These are phyloP conservation scores for Acronicta psi DNA, from an alignment of 2,888 invertebrate species.

Conservation along the genomic window DNA sequence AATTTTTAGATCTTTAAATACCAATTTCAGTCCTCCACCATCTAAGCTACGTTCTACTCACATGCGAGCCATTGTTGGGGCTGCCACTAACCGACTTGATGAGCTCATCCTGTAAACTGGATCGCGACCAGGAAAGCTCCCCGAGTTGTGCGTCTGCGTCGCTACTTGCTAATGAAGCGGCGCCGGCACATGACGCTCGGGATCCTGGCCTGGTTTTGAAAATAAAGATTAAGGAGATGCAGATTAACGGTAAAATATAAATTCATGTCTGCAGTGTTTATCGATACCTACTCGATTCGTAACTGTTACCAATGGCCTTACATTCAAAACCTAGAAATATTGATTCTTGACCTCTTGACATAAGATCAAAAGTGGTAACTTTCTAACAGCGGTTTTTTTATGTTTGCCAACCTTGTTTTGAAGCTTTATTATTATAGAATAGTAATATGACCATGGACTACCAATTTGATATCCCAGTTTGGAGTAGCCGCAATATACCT, in stretches of 20 bases:
- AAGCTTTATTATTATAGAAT: background rate
- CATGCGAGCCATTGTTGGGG: constrained; percentile 81
- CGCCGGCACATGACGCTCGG: constrained; percentile 90
- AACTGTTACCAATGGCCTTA: constrained; percentile 14
- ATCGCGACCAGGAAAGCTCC: constrained; percentile 90
- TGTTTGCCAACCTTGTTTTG: background rate
- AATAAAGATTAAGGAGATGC: background rate
- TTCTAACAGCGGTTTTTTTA: constrained; percentile 37
- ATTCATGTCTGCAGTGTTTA: background rate
- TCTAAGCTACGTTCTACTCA: constrained; percentile 71
- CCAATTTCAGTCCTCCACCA: constrained; percentile 19
- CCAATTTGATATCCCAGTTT: no score
- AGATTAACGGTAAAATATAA: background rate
- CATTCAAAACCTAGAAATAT: constrained; percentile 30
- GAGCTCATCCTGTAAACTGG: constrained; percentile 91
- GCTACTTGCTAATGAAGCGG: constrained; percentile 87
- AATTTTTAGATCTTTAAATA: background rate
- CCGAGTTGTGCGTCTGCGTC: constrained; percentile 85
- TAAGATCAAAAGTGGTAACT: constrained; percentile 39
- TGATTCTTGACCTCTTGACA: constrained; percentile 51
- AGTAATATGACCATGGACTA: no score
- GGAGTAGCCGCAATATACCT: no score
- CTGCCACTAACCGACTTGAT: constrained; percentile 90
- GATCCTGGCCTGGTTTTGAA: constrained; percentile 78
- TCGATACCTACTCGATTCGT: background rate